phyloP scores from a whole-genome alignment of 2,113 vertebrate genomes.

The Seriola aureovittata region DNA sequence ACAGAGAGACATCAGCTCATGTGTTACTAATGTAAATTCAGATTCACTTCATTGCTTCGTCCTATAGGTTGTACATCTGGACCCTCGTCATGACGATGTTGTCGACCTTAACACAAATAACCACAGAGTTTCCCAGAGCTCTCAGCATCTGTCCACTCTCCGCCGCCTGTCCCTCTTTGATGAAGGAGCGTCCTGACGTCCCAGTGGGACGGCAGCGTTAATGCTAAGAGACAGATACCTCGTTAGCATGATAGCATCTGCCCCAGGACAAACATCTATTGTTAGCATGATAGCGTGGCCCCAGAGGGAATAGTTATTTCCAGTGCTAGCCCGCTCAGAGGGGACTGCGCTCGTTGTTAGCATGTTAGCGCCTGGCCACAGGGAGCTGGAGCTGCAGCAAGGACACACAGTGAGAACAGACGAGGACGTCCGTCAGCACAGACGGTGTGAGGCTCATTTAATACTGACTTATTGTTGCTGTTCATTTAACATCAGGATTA shows the following conservation, averaged over 20 bases:
- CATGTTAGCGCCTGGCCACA: constrained; percentile 27
- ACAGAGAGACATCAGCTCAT: background rate
- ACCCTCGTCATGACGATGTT: background rate
- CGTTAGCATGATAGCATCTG: constrained; percentile 73
- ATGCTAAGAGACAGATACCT: constrained; percentile 78
- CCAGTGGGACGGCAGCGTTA: constrained; percentile 52
- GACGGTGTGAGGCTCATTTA: background rate
- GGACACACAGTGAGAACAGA: constrained; percentile 9
- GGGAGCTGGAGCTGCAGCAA: constrained; percentile 3
- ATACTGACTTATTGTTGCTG: background rate
- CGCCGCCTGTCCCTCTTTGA: constrained; percentile 30
- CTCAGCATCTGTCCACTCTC: constrained; percentile 34
- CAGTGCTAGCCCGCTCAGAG: constrained; percentile 18
- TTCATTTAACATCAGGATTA: background rate
- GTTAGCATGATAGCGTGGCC: constrained; percentile 64
- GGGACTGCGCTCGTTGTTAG: constrained; percentile 42
- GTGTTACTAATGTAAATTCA: background rate
- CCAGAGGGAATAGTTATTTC: constrained; percentile 50
- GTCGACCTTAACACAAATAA: constrained; percentile 38
- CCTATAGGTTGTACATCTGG: constrained; percentile 2
- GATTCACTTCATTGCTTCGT: background rate
- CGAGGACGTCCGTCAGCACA: background rate
- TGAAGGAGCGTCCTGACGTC: constrained; percentile 12
- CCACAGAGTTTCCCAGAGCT: constrained; percentile 21
- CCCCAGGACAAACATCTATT: constrained; percentile 60